Percentiles rank a stretch among this genome's conserved stretches.
phyloP scores from a whole-genome alignment of 2,888 invertebrate species.

The Erpobdella octoculata region DNA sequence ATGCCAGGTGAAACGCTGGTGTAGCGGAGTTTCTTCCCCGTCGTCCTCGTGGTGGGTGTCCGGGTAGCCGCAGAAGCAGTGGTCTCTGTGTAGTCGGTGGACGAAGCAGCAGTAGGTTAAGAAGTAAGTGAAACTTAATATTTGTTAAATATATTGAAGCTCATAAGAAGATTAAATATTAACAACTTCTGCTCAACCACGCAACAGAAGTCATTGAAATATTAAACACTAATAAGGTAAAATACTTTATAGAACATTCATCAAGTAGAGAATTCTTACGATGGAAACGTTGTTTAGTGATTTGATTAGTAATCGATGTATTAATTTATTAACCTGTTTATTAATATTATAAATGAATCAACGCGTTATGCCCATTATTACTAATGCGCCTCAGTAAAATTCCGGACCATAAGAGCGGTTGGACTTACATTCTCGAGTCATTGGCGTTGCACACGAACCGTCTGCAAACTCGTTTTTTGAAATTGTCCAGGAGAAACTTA shows the following conservation, averaged over 20 bases:
- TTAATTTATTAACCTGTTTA: too few species aligned
- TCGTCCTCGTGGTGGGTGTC: background rate
- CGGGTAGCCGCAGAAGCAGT: slow-evolving; percentile 5
- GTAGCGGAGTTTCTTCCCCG: background rate
- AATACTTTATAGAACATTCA: too few species aligned
- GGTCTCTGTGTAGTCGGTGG: background rate
- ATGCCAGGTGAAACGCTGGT: slow-evolving; percentile 38
- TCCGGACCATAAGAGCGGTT: background rate
- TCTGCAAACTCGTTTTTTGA: slow-evolving; percentile 8
- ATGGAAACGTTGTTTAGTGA: too few species aligned
- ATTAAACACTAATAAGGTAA: too few species aligned
- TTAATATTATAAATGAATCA: too few species aligned
- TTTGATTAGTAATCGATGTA: too few species aligned
- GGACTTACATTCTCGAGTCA: background rate
- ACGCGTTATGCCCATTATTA: background rate
- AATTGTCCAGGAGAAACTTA: background rate
- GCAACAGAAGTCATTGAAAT: background rate
- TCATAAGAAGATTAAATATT: background rate
- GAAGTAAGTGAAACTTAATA: too few species aligned
- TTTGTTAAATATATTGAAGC: too few species aligned
- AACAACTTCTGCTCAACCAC: background rate
- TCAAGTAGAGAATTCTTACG: too few species aligned
- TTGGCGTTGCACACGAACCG: background rate
- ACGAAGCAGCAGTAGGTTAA: background rate
- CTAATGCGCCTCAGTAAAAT: background rate